Evolutionary conservation across 37 sponge, comb jelly and placozoan species (phyloP).

Genomic region (Ephydatia muelleri): DNA sequence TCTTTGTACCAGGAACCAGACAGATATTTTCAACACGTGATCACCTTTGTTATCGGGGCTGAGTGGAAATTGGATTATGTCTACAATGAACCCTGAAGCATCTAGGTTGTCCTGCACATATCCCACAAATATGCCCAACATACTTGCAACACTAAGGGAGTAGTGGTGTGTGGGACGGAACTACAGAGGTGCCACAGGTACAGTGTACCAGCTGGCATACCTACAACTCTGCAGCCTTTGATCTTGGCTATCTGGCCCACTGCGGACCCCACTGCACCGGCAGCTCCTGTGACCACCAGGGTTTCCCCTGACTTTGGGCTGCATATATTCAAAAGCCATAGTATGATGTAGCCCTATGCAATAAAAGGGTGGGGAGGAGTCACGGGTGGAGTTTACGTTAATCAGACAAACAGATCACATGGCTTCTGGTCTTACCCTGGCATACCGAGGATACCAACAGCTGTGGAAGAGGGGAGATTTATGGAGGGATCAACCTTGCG

Average conservation of each 20-base stretch:
- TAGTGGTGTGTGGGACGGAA: background rate
- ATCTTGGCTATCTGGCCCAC: conserved; percentile 88
- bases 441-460: conserved; percentile 87
- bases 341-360: conserved; percentile 79
- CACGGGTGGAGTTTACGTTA: background rate
- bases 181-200: background rate
- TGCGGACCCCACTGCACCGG: conserved; percentile 87
- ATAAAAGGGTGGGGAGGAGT: background rate
- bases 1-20: too few relatives aligned
- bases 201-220: conserved; percentile 6
- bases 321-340: conserved; percentile 78
- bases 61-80: too few relatives aligned
- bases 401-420: background rate
- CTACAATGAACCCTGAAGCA: too few relatives aligned
- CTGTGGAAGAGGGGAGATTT: conserved; percentile 24
- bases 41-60: too few relatives aligned
- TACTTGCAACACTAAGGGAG: background rate
- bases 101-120: too few relatives aligned
- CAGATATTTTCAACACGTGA: too few relatives aligned
- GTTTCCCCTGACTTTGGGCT: conserved; percentile 82
- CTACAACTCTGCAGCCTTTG: conserved; percentile 84
- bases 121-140: background rate
- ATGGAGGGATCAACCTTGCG: conserved; percentile 34
- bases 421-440: conserved; percentile 66
- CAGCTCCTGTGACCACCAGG: conserved; percentile 82